A percentile compares a stretch with the other conserved stretches of the same genome.
Evolutionary conservation across 1,140 invertebrate genomes (phyloP).

Genomic region (Pogonus chalceus): DNA sequence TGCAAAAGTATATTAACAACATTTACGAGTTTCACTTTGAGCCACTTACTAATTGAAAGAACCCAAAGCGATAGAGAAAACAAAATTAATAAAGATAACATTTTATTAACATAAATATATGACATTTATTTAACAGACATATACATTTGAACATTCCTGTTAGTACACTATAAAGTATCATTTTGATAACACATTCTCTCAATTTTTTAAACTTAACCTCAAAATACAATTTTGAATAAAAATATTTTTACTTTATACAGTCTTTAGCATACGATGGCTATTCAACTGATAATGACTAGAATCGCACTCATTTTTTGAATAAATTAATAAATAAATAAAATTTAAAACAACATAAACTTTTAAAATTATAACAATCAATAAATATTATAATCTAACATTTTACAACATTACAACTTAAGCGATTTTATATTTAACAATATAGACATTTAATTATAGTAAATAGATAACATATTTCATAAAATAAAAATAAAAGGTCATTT

Average conservation of each 20-base stretch:
- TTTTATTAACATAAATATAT: background rate
- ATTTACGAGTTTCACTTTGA: too few species aligned
- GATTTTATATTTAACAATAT: background rate
- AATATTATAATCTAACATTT: too few species aligned
- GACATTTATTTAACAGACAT: background rate
- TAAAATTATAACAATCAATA: constrained; percentile 11
- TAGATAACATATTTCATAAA: too few species aligned
- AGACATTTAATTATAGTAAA: background rate
- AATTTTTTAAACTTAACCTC: too few species aligned
- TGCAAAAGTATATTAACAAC: too few species aligned
- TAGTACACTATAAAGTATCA: too few species aligned
- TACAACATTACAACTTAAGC: constrained; percentile 9
- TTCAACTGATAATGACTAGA: constrained; percentile 18
- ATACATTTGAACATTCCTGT: background rate
- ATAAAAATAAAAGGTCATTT: too few species aligned
- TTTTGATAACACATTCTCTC: background rate
- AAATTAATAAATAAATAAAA: constrained; percentile 12
- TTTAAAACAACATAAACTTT: constrained; percentile 11
- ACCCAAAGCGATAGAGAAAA: too few species aligned
- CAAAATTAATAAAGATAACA: background rate
- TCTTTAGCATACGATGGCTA: background rate
- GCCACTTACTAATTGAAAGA: too few species aligned
- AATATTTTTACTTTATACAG: too few species aligned
- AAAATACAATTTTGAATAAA: background rate
- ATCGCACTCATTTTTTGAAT: constrained; percentile 20